Evolutionary conservation across 1,140 invertebrate species (phyloP), one percentile per base, ranked within the genome.

Genomic region (Caerostris extrusa): DNA sequence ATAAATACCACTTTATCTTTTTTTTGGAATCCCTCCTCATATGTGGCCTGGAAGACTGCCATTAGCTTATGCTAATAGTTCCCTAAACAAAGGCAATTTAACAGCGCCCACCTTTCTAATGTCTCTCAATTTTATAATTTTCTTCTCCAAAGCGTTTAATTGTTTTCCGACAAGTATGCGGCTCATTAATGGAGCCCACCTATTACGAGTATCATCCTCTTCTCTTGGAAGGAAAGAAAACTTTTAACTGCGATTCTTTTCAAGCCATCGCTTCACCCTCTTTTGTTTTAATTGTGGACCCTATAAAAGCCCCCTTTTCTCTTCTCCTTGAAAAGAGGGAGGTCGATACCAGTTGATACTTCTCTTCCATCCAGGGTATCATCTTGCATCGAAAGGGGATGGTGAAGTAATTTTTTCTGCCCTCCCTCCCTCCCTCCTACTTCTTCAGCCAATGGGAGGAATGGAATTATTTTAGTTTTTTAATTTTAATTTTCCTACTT

Each of bases 31-130:
- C 88, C 56, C 17, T 81, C 57, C 60, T 53, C n/a, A 61, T 60
- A 82, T 61, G 58, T 14, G 69, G 5, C 19, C 34, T 12, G 8
- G 14, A 61, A 12, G 69, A 57, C 67, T 55, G 69, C 86, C 92
- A 93, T 93, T 93, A 88, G 92, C 86, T 93, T 93, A 93, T 93
- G 92, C 92, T 93, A 93, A 93, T 93, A 93, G 92, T 93, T 93
- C 92, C n/a, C 92, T 93, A 93, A 93, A 93, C 92, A 93, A 93
- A 93, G 92, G 92, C 92, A 93, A 93, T 93, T 93, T 93, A 93
- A 57, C 71, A 14, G 92, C 92, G 50, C 86, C 92, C 92, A 93
- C 92, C 92, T 93, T 93, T 93, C 92, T 89, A 93, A 81, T 93
- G 92, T 93, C 92, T 53, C 17, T 53, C 85, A 57, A 71, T 88